These are phyloP conservation scores for Luffia ferchaultella DNA, from an alignment of 2,888 invertebrate genomes.

Conservation along the genomic window DNA sequence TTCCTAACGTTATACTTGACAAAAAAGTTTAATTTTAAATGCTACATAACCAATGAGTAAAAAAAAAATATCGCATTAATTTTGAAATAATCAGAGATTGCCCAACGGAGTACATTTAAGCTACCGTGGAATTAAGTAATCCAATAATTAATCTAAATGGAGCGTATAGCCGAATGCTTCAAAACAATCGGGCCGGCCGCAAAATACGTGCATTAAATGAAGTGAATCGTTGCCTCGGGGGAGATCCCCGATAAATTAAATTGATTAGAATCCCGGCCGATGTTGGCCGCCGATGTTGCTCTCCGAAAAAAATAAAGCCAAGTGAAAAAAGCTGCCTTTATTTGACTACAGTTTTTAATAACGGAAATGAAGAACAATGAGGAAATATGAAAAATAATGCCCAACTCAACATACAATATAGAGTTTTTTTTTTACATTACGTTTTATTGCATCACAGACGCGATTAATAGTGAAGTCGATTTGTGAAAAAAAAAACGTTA, in stretches of 20 bases:
- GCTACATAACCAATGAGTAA: no score
- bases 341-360: not conserved
- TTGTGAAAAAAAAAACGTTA: no score
- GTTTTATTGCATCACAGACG: no score
- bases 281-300: conserved; percentile 48
- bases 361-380: not conserved
- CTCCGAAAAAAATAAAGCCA: conserved; percentile 53
- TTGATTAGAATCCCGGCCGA: conserved; percentile 65
- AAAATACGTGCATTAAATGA: conserved; percentile 68
- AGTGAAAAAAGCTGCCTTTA: conserved; percentile 32
- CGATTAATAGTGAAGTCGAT: no score
- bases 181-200: conserved; percentile 65
- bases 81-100: not conserved
- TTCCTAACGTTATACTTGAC: no score
- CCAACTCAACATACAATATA: not conserved
- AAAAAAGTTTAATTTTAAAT: no score
- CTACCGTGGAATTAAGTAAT: conserved; percentile 55
- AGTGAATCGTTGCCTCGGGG: conserved; percentile 59
- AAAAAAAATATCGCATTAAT: not conserved
- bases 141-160: conserved; percentile 67
- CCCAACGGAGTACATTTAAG: conserved; percentile 1
- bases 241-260: conserved; percentile 67
- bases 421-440: no score
- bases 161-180: conserved; percentile 65
- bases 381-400: no score